Conservation (phyloP, 2,888 invertebrate genomes). For the Cerastis leucographa region DNA sequence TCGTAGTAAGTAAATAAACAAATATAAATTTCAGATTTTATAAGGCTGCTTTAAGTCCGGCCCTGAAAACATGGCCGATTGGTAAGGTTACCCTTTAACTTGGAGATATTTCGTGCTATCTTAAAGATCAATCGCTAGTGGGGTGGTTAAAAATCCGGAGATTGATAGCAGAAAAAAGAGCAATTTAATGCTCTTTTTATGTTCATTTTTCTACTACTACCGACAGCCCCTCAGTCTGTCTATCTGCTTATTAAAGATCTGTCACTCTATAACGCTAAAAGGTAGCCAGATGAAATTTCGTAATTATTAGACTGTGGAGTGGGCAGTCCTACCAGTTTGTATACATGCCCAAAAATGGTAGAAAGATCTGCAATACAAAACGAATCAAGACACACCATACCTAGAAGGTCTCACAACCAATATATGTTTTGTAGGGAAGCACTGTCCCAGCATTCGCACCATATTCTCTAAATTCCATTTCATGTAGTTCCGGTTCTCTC, state of each 20-base stretch:
- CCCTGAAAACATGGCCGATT: too few species aligned
- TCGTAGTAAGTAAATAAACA: too few species aligned
- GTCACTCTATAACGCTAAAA: background rate
- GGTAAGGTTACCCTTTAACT: too few species aligned
- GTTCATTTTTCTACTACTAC: too few species aligned
- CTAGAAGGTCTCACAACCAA: conserved; percentile 94
- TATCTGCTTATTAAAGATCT: background rate
- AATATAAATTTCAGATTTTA: too few species aligned
- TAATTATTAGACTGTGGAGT: background rate
- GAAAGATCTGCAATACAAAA: background rate
- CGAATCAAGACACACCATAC: conserved; percentile 80
- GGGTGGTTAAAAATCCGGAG: too few species aligned
- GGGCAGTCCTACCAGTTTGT: background rate
- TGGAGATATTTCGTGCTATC: too few species aligned
- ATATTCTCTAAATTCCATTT: conserved; percentile 96
- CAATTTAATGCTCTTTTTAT: too few species aligned
- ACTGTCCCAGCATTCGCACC: conserved; percentile 92
- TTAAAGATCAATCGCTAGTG: too few species aligned
- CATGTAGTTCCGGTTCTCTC: conserved; percentile 94
- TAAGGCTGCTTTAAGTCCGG: too few species aligned
- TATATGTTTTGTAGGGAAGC: conserved; percentile 93
- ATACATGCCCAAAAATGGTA: background rate
- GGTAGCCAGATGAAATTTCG: background rate
- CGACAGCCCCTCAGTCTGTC: too few species aligned
- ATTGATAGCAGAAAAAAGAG: too few species aligned